These are phyloP conservation scores for Dipodomys ordii DNA, from an alignment of 2,113 vertebrate species.

Conservation along the genomic window DNA sequence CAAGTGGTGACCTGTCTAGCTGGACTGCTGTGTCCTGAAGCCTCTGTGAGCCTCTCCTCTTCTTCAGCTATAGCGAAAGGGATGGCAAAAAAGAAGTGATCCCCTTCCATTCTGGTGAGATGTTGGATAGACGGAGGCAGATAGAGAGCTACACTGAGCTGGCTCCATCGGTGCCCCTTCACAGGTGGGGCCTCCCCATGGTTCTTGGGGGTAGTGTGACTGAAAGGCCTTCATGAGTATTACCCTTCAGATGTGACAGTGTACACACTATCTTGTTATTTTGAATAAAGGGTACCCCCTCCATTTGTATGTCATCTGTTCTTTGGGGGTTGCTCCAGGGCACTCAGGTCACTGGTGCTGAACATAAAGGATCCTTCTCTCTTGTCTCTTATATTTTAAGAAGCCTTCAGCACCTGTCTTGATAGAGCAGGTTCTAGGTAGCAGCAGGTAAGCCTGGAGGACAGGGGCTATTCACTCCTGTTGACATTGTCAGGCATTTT, in stretches of 20 bases:
- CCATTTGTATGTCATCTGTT: neutral
- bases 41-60: too few relatives aligned
- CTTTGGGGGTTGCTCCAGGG: neutral
- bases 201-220: neutral
- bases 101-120: neutral
- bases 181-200: too few relatives aligned
- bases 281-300: neutral
- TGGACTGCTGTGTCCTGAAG: neutral
- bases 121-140: neutral
- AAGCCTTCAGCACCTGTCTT: neutral
- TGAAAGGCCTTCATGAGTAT: neutral
- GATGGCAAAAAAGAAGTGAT: neutral
- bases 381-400: neutral
- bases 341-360: neutral
- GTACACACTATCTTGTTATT: neutral
- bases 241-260: neutral
- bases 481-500: neutral
- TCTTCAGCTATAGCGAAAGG: neutral
- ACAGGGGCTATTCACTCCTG: neutral
- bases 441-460: too few relatives aligned
- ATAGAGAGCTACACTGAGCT: neutral
- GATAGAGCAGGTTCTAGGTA: neutral
- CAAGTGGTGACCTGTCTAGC: too few relatives aligned
- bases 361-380: neutral
- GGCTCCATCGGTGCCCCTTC: accelerated